Evolutionary conservation across 37 sponge, comb jelly and placozoan species (phyloP).

Genomic region (Sycon ciliatum): DNA sequence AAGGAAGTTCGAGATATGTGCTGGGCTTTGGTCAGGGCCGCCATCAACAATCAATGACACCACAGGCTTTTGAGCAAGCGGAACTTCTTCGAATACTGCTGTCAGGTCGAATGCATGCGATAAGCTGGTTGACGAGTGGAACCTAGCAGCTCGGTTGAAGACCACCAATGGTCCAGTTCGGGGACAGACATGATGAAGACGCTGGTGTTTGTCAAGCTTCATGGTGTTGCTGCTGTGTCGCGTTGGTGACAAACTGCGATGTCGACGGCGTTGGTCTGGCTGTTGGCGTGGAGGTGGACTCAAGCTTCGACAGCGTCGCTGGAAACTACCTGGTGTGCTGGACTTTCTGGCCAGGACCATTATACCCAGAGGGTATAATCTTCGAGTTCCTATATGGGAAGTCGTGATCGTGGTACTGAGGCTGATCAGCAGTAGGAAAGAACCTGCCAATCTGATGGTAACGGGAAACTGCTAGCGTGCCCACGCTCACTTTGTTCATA

Average conservation of each 20-base stretch:
- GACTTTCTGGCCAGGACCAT: too few species aligned
- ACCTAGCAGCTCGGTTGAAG: background rate
- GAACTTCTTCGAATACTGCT: background rate
- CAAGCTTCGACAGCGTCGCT: too few species aligned
- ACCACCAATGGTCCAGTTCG: too few species aligned
- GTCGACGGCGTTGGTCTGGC: too few species aligned
- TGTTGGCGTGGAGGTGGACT: too few species aligned
- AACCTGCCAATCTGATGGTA: conserved; percentile 23
- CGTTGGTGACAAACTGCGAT: too few species aligned
- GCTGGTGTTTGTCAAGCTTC: too few species aligned
- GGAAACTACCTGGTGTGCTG: too few species aligned
- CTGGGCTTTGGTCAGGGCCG: background rate
- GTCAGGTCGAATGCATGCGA: background rate
- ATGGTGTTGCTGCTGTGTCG: too few species aligned
- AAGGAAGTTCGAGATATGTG: background rate
- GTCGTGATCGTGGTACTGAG: conserved; percentile 19
- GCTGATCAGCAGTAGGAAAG: conserved; percentile 18
- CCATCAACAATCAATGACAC: background rate
- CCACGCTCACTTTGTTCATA: conserved; percentile 26
- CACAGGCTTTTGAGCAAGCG: background rate
- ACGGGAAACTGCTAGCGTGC: conserved; percentile 23
- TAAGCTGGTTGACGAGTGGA: background rate
- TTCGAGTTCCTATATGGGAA: conserved; percentile 17
- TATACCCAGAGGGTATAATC: conserved; percentile 33
- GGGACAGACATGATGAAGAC: too few species aligned